Evolutionary conservation across 2,888 invertebrate genomes (phyloP), one percentile per base, ranked within the genome.

Genomic region (Amiota mariae): DNA sequence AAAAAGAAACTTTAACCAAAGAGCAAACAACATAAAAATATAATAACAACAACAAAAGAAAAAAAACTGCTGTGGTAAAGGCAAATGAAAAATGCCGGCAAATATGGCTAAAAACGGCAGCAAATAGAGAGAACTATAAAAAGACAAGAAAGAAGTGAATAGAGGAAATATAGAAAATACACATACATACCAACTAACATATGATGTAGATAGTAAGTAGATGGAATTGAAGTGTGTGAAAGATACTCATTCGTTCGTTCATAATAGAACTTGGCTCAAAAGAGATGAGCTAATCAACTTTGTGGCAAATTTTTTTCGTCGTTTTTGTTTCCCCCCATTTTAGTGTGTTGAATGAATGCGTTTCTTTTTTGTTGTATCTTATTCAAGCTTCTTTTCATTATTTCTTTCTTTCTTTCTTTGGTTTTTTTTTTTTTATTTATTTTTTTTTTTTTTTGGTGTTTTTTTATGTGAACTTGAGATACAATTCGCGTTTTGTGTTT

Each of bases 261-360:
- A 24, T 67, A 68, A 68, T 68, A 68, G 67, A 68, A 68, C 67
- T 68, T 68, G 67, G 67, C 54, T 68, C 54, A 68, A 68, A 68
- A 68, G 54, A 47, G 67, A 68, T 68, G 67, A 68, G 67, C 67
- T 68, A 68, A 68, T 68, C 67, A 66, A 66, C 63, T 63, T 63
- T 63, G 66, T 48, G 15, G 18, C 36, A 36, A 36, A 20, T 59
- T 10, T 59, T 59, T 59, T 59, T 59, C 11, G 18, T 4, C 20
- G 1, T 20, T 59, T 15, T 57, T 57, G n/a, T 15, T 59, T n/a
- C 6, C 6, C 36, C 6, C 36, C 8, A 6, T 36, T 36, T 36
- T 36, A 6, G 36, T 72, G 66, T 56, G 63, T 46, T 63, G 57
- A 76, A 36, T 36, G 36, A 36, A 36, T 36, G 36, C 36, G 36